phyloP scores from a whole-genome alignment of 2,888 invertebrate genomes.

The Drosophila subquinaria region DNA sequence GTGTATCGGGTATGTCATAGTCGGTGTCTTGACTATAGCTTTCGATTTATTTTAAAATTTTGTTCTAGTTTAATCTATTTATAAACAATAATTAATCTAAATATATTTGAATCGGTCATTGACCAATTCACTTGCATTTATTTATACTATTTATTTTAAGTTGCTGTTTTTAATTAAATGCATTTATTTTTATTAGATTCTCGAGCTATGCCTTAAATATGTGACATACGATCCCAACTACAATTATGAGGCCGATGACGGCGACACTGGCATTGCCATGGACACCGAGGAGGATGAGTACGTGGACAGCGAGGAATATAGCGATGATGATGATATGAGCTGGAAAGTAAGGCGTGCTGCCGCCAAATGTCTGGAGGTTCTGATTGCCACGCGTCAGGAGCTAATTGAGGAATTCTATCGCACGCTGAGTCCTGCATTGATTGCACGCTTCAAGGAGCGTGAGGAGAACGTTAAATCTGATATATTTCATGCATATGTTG shows the following conservation, averaged over 20 bases:
- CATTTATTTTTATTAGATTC: conserved; percentile 87
- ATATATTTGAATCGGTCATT: conserved; percentile 10
- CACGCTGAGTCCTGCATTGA: conserved; percentile 95
- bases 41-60: neutral
- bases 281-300: conserved; percentile 91
- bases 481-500: conserved; percentile 98
- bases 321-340: conserved; percentile 99
- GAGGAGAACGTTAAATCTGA: conserved; percentile 99
- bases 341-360: conserved; percentile 99
- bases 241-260: conserved; percentile 97
- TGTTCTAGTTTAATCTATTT: conserved; percentile 4
- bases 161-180: neutral
- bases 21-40: neutral
- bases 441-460: conserved; percentile 97
- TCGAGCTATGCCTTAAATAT: conserved; percentile 94
- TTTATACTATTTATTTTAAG: neutral
- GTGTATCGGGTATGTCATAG: no score
- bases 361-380: conserved; percentile 98
- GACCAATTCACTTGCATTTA: conserved; percentile 4
- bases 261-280: conserved; percentile 89
- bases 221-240: conserved; percentile 99
- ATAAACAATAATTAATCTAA: neutral
- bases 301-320: conserved; percentile 97
- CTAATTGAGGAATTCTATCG: conserved; percentile 95
- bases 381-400: conserved; percentile 96